A percentile compares a stretch with the other conserved stretches of the same genome.
phyloP scores from a whole-genome alignment of 2,113 vertebrate genomes.

The Tachysurus vachellii region DNA sequence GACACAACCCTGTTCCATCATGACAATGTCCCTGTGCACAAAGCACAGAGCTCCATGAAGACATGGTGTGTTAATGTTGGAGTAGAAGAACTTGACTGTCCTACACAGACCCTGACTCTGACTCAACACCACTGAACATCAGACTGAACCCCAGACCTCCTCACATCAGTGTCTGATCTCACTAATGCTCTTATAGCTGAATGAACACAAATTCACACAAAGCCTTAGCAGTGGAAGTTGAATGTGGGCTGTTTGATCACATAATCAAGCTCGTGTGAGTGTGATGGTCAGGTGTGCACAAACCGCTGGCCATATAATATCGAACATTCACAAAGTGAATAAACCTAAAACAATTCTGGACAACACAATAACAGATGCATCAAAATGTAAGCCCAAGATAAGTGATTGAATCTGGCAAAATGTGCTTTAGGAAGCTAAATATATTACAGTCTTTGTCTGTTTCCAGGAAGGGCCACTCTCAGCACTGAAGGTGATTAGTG shows the following conservation, averaged over 20 bases:
- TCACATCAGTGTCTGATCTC: background rate
- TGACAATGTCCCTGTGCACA: background rate
- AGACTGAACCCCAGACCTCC: background rate
- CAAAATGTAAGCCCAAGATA: background rate
- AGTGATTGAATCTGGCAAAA: conserved; percentile 14
- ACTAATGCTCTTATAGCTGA: background rate
- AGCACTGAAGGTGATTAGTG: conserved; percentile 52
- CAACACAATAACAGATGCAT: background rate
- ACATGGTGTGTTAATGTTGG: background rate
- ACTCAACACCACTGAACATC: background rate
- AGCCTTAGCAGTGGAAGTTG: too few species aligned
- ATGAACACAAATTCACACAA: background rate
- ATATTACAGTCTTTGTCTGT: conserved; percentile 49
- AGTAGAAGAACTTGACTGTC: background rate
- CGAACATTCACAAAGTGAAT: background rate
- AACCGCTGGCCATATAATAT: background rate
- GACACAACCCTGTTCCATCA: background rate
- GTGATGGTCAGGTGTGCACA: background rate
- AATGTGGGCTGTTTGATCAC: background rate
- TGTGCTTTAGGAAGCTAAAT: conserved; percentile 51
- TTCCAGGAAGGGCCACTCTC: conserved; percentile 59
- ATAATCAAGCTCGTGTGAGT: background rate
- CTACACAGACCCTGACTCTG: background rate
- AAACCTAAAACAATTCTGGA: background rate
- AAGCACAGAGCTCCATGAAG: background rate